Conservation (phyloP, 2,797 vertebrate genomes). For the Pelochelys cantorii region DNA sequence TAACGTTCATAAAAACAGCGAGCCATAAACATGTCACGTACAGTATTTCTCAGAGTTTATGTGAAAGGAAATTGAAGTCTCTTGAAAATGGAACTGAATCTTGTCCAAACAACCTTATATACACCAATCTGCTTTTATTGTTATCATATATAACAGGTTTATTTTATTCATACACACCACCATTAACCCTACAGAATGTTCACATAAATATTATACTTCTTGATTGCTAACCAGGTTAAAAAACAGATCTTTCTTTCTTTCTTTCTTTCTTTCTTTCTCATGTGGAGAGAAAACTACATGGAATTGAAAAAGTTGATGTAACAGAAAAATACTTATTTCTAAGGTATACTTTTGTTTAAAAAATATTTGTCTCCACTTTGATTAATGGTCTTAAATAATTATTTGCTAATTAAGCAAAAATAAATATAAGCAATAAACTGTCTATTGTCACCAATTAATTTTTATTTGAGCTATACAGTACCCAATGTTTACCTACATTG, state of each 20-base stretch:
- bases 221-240: slow-evolving; percentile 12
- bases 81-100: slow-evolving; percentile 85
- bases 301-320: slow-evolving; percentile 20
- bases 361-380: slow-evolving; percentile 28
- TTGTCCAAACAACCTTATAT: slow-evolving; percentile 86
- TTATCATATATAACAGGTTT: slow-evolving; percentile 86
- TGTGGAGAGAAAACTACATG: slow-evolving; percentile 34
- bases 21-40: slow-evolving; percentile 77
- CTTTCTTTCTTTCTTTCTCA: background rate
- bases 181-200: slow-evolving; percentile 74
- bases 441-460: slow-evolving; percentile 24
- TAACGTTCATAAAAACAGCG: slow-evolving; percentile 73
- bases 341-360: background rate
- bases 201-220: slow-evolving; percentile 72
- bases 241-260: background rate
- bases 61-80: slow-evolving; percentile 83
- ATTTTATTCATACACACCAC: slow-evolving; percentile 70
- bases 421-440: slow-evolving; percentile 37
- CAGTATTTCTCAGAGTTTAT: slow-evolving; percentile 87
- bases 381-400: slow-evolving; percentile 37
- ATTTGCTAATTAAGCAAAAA: slow-evolving; percentile 39
- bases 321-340: background rate
- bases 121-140: slow-evolving; percentile 80
- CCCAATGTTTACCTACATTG: background rate
- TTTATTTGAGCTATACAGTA: slow-evolving; percentile 41